Percentiles rank a stretch among this genome's conserved stretches.
These are phyloP conservation scores for Petrophora chlorosata DNA, from an alignment of 2,888 invertebrate species.

Conservation along the genomic window DNA sequence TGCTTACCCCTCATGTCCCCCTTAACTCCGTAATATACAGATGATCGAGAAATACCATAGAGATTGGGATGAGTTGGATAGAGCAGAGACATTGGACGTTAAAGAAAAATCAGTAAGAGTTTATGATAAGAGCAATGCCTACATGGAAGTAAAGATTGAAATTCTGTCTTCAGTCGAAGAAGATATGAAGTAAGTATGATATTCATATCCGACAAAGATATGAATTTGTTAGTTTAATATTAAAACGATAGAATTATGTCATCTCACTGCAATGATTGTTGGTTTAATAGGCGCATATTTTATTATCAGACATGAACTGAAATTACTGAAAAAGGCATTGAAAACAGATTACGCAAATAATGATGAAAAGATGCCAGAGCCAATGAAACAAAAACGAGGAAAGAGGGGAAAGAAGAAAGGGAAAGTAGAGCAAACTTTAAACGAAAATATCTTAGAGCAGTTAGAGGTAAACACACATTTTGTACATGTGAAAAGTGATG, in stretches of 20 bases:
- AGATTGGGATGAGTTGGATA: slow-evolving; percentile 57
- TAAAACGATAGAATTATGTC: too few relatives aligned
- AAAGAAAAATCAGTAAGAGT: slow-evolving; percentile 52
- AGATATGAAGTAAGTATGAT: slow-evolving; percentile 54
- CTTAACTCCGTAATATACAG: too few relatives aligned
- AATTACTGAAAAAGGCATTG: slow-evolving; percentile 53
- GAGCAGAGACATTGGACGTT: slow-evolving; percentile 41
- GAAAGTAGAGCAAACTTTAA: slow-evolving; percentile 36
- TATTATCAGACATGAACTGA: slow-evolving; percentile 50
- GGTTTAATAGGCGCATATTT: too few relatives aligned
- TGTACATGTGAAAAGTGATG: too few relatives aligned
- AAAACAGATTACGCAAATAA: slow-evolving; percentile 57
- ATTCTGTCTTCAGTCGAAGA: slow-evolving; percentile 48
- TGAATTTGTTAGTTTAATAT: too few relatives aligned
- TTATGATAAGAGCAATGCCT: slow-evolving; percentile 46
- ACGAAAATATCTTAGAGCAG: slow-evolving; percentile 44
- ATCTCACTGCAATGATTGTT: too few relatives aligned
- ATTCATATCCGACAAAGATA: background rate
- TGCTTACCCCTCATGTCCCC: too few relatives aligned
- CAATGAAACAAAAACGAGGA: slow-evolving; percentile 42
- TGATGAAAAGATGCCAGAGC: slow-evolving; percentile 56
- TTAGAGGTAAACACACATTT: slow-evolving; percentile 52
- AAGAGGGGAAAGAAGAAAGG: slow-evolving; percentile 39
- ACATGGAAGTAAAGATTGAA: slow-evolving; percentile 52
- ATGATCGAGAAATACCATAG: slow-evolving; percentile 49